Evolutionary conservation across 2,113 vertebrate species (phyloP), one percentile per base, ranked within the genome.

Genomic region (Brachyhypopomus occidentalis): DNA sequence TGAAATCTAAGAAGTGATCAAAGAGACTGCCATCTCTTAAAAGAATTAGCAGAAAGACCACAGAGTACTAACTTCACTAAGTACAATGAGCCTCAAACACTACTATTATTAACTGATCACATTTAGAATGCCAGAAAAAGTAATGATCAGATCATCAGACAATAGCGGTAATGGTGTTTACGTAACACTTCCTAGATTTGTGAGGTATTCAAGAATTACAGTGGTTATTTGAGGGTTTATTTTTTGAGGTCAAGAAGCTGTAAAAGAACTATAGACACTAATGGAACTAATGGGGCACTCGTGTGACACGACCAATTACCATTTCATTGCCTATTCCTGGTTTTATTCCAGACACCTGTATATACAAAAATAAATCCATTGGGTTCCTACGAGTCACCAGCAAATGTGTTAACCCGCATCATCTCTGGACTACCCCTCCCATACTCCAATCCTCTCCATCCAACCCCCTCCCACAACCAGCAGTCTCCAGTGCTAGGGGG

Each of bases 1-100:
- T 92, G 88, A 90, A 90, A 91, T 85, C 27, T 62, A 86, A 86
- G 88, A 85, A 76, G 86, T 17, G 84, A 88, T 89, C 87, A 90
- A 89, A 88, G 82, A 84, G 69, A 58, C 83, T 67, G n/a, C 78
- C 81, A 83, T 77, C 84, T 60, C 82, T 83, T 80, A 78, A 80
- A 19, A 81, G 70, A 78, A 62, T 63, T 36, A 79, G 22, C 63
- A 86, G 81, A 86, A 86, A 86, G 78, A 36, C n/a, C 70, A 63
- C 74, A 36, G 59, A 16, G 62, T 27, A 80, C 36, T 62, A 58
- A n/a, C 71, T 36, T 72, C 9, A 12, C 63, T 67, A 17, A 83
- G 25, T 67, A 83, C 62, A 85, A 83, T 73, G 66, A 72, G 45
- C 71, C 80, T 70, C 80, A 81, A 66, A 78, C 79, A 69, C 59